Conservation (phyloP, 2,113 vertebrate species). For the Apaloderma vittatum region DNA sequence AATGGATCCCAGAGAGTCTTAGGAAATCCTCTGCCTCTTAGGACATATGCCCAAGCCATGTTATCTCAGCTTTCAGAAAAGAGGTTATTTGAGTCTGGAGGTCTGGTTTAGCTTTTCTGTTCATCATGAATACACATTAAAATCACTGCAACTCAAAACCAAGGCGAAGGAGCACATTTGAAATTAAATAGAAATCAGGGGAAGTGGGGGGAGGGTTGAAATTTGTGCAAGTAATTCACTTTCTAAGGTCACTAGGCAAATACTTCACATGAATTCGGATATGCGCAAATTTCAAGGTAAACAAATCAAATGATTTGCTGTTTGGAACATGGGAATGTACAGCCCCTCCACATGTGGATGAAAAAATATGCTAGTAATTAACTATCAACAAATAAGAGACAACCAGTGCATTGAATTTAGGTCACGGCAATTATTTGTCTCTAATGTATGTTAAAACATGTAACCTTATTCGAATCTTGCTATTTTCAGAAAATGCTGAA, state of each 20-base stretch:
- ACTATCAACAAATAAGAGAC: neutral
- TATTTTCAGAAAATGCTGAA: slow-evolving; percentile 62
- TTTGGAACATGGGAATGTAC: neutral
- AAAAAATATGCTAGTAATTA: neutral
- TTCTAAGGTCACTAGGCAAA: slow-evolving; percentile 11
- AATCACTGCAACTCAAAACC: neutral
- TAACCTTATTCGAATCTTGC: neutral
- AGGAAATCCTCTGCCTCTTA: slow-evolving; percentile 64
- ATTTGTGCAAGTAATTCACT: neutral
- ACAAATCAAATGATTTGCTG: neutral
- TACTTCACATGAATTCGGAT: neutral
- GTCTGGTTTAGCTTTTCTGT: neutral
- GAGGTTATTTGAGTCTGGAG: neutral
- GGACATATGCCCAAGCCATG: neutral
- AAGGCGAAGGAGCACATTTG: neutral
- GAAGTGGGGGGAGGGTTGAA: neutral
- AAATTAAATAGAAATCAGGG: neutral
- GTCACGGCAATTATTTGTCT: neutral
- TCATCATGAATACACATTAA: neutral
- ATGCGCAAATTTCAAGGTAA: neutral
- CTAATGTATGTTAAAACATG: neutral
- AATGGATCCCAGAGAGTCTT: slow-evolving; percentile 32
- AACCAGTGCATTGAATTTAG: slow-evolving; percentile 1
- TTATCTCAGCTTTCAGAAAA: neutral
- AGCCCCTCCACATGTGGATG: neutral